phyloP scores from a whole-genome alignment of 1,140 invertebrate genomes.

The Drosophila nikananu region DNA sequence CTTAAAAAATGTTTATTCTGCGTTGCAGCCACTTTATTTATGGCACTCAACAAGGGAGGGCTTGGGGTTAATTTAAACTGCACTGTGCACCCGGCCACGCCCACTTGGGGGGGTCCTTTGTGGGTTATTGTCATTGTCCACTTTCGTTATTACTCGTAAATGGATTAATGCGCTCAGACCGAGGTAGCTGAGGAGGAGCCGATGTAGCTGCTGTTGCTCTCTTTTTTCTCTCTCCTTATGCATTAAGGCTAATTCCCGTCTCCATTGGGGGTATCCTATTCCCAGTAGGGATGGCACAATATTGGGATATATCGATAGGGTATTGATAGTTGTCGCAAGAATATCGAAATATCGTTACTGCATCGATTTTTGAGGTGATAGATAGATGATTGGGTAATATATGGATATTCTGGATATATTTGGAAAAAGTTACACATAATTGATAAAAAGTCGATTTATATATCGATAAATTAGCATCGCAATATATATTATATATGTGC shows the following conservation, averaged over 20 bases:
- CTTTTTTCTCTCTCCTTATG: constrained; percentile 3
- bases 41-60: background rate
- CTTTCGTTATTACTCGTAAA: constrained; percentile 53
- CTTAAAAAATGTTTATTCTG: constrained; percentile 18
- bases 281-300: background rate
- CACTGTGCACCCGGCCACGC: constrained; percentile 34
- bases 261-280: background rate
- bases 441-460: too few relatives aligned
- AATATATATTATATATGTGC: too few relatives aligned
- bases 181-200: constrained; percentile 2
- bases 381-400: too few relatives aligned
- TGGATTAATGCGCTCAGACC: constrained; percentile 42
- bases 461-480: too few relatives aligned
- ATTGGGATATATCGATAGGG: background rate
- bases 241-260: constrained; percentile 15
- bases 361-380: background rate
- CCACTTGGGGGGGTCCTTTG: constrained; percentile 22
- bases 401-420: too few relatives aligned
- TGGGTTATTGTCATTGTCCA: constrained; percentile 45
- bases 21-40: constrained; percentile 17
- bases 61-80: constrained; percentile 31
- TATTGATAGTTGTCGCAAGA: background rate
- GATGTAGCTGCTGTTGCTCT: background rate
- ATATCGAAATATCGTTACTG: background rate
- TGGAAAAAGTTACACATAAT: too few relatives aligned